Evolutionary conservation across 2,797 vertebrate genomes (phyloP).

Genomic region (Helicolenus hilgendorfi): DNA sequence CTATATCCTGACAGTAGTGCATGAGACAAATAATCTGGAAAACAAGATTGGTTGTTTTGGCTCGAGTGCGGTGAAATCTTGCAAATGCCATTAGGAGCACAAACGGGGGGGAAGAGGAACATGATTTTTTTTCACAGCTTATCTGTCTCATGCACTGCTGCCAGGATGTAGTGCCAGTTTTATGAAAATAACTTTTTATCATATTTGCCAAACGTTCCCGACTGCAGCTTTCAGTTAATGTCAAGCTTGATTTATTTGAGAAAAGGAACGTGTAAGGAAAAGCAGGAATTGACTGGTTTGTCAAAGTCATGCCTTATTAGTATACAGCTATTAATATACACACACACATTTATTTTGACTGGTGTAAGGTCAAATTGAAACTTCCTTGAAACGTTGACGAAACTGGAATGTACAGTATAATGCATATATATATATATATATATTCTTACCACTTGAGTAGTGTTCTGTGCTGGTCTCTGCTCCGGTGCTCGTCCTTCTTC

Average conservation of each 20-base stretch:
- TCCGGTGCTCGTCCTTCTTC: conserved; percentile 98
- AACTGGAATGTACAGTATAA: background rate
- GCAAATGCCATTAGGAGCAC: too few species aligned
- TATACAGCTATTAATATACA: background rate
- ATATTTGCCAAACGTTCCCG: too few species aligned
- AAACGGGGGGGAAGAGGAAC: too few species aligned
- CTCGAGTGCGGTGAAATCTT: too few species aligned
- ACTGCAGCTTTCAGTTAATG: conserved; percentile 1
- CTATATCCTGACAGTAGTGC: too few species aligned
- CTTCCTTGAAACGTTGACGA: background rate
- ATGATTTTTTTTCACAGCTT: too few species aligned
- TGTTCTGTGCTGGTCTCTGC: conserved; percentile 95
- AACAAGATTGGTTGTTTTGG: too few species aligned
- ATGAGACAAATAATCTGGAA: too few species aligned
- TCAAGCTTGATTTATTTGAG: conserved; percentile 44
- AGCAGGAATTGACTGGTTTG: background rate
- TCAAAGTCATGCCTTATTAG: background rate
- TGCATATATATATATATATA: too few species aligned
- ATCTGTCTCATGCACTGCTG: too few species aligned
- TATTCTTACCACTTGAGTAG: conserved; percentile 95
- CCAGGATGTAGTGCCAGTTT: too few species aligned
- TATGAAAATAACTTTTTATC: too few species aligned
- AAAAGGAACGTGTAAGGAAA: background rate
- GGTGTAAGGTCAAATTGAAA: background rate
- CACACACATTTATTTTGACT: background rate